These are phyloP conservation scores for Psylliodes chrysocephalus DNA, from an alignment of 2,888 invertebrate species.

Conservation along the genomic window DNA sequence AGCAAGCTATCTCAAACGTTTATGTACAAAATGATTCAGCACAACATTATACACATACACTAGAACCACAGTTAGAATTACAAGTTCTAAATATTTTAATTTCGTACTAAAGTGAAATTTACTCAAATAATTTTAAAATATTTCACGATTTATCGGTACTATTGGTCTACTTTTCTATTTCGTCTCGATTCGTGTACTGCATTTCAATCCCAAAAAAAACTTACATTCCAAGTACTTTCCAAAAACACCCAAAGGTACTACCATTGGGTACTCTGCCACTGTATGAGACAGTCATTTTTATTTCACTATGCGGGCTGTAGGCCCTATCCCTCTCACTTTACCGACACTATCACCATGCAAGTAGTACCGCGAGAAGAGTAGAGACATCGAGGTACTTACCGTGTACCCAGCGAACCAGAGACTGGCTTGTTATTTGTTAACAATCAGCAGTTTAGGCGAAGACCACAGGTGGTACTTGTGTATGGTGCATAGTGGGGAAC, in stretches of 20 bases:
- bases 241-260: conserved; percentile 92
- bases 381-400: conserved; percentile 33
- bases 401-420: conserved; percentile 34
- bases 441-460: conserved; percentile 46
- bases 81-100: background rate
- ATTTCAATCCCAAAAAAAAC: conserved; percentile 37
- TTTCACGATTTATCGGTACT: conserved; percentile 16
- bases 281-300: conserved; percentile 86
- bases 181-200: conserved; percentile 9
- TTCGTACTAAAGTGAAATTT: background rate
- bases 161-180: conserved; percentile 18
- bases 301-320: conserved; percentile 29
- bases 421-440: conserved; percentile 37
- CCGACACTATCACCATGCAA: conserved; percentile 33
- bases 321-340: conserved; percentile 40
- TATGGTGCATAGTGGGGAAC: conserved; percentile 46
- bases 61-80: background rate
- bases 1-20: background rate
- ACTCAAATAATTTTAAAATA: conserved; percentile 10
- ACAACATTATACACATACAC: background rate
- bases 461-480: conserved; percentile 38
- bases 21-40: conserved; percentile 1
- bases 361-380: conserved; percentile 16
- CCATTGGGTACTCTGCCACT: conserved; percentile 91
- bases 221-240: conserved; percentile 70